Evolutionary conservation across 1,140 invertebrate genomes (phyloP).

Genomic region (Plectrocnemia conspersa): DNA sequence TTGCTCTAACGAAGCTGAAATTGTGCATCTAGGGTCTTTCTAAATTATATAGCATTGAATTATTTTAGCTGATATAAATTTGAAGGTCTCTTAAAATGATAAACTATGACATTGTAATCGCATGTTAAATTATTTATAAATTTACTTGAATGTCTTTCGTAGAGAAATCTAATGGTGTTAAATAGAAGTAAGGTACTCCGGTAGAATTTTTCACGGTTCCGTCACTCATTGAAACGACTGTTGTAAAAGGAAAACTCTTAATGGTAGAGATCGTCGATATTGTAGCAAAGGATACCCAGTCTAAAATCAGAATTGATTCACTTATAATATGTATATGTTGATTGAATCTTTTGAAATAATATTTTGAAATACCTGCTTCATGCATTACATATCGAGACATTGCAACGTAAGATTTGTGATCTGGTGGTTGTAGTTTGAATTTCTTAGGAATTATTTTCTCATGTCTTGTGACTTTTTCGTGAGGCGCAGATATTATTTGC

Average conservation of each 20-base stretch:
- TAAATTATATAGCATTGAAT: too few species aligned
- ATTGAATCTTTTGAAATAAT: conserved; percentile 1
- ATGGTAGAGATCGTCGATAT: conserved; percentile 61
- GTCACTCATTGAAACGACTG: conserved; percentile 70
- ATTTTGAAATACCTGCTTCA: conserved; percentile 22
- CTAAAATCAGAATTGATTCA: conserved; percentile 42
- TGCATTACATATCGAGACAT: conserved; percentile 33
- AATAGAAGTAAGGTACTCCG: conserved; percentile 71
- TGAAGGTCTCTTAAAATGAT: conserved; percentile 17
- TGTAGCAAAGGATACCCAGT: conserved; percentile 70
- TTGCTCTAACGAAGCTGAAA: conserved; percentile 66
- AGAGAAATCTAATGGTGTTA: conserved; percentile 71
- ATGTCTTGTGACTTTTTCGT: too few species aligned
- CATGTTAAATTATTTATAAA: conserved; percentile 31
- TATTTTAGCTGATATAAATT: too few species aligned
- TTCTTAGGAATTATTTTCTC: too few species aligned
- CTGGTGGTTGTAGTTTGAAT: too few species aligned
- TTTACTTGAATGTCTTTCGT: conserved; percentile 66
- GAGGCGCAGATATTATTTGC: too few species aligned
- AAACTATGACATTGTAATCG: too few species aligned
- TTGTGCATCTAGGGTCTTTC: conserved; percentile 60
- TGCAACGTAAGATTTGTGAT: conserved; percentile 27
- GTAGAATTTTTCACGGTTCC: conserved; percentile 62
- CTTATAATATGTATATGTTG: neutral
- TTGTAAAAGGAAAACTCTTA: conserved; percentile 66